Base-by-base conservation (phyloP, 2,797 vertebrate species). In the Anabacerthia variegaticeps region DNA sequence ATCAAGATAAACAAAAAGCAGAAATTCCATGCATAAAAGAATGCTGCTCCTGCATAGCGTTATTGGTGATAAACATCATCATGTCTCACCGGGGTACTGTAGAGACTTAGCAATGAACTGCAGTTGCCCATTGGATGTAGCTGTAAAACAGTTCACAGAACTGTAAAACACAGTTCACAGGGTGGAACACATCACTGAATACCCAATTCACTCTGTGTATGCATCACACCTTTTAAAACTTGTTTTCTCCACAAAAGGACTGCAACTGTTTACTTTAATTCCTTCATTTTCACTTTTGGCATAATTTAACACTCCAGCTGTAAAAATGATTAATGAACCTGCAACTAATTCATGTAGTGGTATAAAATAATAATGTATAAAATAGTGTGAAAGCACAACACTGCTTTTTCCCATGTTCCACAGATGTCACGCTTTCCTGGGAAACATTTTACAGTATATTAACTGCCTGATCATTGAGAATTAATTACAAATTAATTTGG, bases 251-350 rank as follows among this genome's bases (percentile, higher is more conserved):
- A 85, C 93, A 86, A 93, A 94, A 97, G 85, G 52, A 81, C 90
- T 97, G 63, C 93, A 95, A 94, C 89, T 93, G 86, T 96, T 97
- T 61, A 54, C 18, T 44, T 67, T 96, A 97, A 97, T 97, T 97
- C 91, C 83, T 94, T 97, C 46, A 94, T 98, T 98, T 97, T 97
- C 85, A 96, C 92, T 97, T 95, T 91, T 58, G 34, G 66, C 75
- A 59, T 94, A 96, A 97, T 89, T 96, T 97, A 97, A 88, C 94
- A 96, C 77, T 97, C 78, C 85, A 93, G 92, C 89, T 98, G 94
- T 85, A 97, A 97, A 95, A 96, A 95, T 94, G 61, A 97, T 97
- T 97, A 97, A 98, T 95, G 95, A 98, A 93, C 71, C 59, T 95
- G 85, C 66, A 97, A 96, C 91, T 95, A 93, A 95, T 97, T 97